phyloP scores from a whole-genome alignment of 1,140 invertebrate species.

The Pantala flavescens region DNA sequence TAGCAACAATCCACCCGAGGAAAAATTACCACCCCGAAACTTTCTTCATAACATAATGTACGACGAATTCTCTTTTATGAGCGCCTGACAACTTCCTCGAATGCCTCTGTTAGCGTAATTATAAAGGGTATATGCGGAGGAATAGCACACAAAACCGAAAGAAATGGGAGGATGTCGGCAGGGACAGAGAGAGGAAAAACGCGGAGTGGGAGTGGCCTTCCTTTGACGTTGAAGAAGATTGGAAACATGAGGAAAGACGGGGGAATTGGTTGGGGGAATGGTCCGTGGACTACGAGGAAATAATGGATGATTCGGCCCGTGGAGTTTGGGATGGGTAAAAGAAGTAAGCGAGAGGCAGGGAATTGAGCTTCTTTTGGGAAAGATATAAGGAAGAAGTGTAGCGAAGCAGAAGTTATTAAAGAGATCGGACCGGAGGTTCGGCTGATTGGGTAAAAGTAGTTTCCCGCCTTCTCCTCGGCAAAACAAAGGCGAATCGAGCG shows the following conservation, averaged over 20 bases:
- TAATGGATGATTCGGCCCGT: background rate
- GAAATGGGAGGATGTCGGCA: no score
- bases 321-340: background rate
- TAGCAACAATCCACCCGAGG: no score
- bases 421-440: conserved; percentile 1
- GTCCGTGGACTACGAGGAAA: background rate
- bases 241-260: background rate
- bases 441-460: conserved; percentile 1
- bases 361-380: background rate
- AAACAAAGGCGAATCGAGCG: no score
- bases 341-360: background rate
- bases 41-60: no score
- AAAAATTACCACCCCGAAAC: no score
- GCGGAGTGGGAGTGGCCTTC: background rate
- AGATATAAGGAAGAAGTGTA: background rate
- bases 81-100: no score
- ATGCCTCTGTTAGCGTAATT: no score
- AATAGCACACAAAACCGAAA: no score
- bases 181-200: background rate
- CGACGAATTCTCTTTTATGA: no score
- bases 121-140: no score
- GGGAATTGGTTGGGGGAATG: background rate
- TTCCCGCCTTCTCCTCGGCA: background rate
- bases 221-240: conserved; percentile 1
- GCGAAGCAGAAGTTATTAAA: conserved; percentile 9